Conservation (phyloP, 2,113 vertebrate genomes). For the Anarhynchus alexandrinus region DNA sequence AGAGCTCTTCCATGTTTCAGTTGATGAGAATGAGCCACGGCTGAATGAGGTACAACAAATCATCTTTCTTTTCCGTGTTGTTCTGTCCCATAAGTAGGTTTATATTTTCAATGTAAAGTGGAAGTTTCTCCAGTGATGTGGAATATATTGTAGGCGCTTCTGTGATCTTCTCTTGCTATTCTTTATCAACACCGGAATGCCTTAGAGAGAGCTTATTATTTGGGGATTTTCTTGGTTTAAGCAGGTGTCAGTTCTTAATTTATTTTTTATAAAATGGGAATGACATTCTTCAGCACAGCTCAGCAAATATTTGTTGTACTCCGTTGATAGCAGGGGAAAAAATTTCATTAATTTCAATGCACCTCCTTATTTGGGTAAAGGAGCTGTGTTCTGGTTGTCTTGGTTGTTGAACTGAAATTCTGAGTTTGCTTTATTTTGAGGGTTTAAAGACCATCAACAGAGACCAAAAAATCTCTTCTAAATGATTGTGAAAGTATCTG, state of each 20-base stretch:
- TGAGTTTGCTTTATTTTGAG: background rate
- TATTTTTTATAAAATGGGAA: background rate
- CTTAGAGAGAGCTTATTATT: background rate
- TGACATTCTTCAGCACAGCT: background rate
- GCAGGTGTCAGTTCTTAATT: background rate
- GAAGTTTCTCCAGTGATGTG: background rate
- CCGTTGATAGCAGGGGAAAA: background rate
- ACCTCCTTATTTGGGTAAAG: background rate
- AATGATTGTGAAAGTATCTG: background rate
- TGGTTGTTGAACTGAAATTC: background rate
- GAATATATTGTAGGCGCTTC: background rate
- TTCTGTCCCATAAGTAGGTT: background rate
- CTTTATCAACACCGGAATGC: background rate
- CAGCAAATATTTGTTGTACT: background rate
- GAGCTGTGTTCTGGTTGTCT: background rate
- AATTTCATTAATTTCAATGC: background rate
- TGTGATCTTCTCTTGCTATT: background rate
- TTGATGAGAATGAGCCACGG: constrained; percentile 54
- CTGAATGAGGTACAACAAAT: constrained; percentile 60
- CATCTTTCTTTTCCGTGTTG: background rate
- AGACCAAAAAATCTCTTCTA: background rate
- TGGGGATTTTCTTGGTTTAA: background rate
- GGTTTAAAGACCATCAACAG: background rate
- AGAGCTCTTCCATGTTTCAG: constrained; percentile 80
- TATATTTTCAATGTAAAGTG: background rate